Base-by-base conservation (phyloP, 2,797 vertebrate genomes). In the Sebastes hubbsi region DNA sequence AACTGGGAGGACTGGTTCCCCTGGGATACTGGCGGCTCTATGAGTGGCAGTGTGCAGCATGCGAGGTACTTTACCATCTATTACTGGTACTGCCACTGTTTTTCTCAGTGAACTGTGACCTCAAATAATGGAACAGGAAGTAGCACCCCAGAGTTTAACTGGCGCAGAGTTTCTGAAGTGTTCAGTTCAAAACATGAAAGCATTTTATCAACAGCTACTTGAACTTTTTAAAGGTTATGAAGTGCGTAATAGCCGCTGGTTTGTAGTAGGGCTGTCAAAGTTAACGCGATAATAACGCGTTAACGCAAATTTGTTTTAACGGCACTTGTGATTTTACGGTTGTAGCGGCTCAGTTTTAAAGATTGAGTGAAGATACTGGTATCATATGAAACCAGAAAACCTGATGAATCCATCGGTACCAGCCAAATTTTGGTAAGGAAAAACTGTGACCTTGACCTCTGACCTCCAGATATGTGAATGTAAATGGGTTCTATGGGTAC, bases 81-180 rank as follows among this genome's bases (percentile, higher is more conserved):
- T 94, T 84, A 93, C 93, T 93, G 92, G 86, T 82, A 80, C 49
- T 58, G 75, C 27, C 73, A 59, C 69, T 94, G 92, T 94, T 95
- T 94, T 95, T 95, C 90, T 95, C 91, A 94, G 81, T 87, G 88
- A 89, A 87, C 89, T 93, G 94, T 94, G 92, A 94, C 85, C 70
- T 83, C 82, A 75, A 63, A 80, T 77, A 81, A 77, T 90, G 86
- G 80, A 91, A 92, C 88, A 92, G 93, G 88, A 93, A 93, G 88
- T 74, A 62, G 55, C 65, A 38, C 42, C 69, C 24, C 42, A 52
- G 27, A 69, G 55, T 79, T 66, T 61, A 88, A 86, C 82, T 72
- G 72, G 60, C 22, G 16, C 32, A 29, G 36, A 77, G 5, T 24
- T 3, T 64, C 38, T 64, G 52, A 72, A 29, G 34, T 63, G 66